These are phyloP conservation scores for Caiman crocodilus DNA, from an alignment of 2,797 vertebrate genomes.

Conservation along the genomic window DNA sequence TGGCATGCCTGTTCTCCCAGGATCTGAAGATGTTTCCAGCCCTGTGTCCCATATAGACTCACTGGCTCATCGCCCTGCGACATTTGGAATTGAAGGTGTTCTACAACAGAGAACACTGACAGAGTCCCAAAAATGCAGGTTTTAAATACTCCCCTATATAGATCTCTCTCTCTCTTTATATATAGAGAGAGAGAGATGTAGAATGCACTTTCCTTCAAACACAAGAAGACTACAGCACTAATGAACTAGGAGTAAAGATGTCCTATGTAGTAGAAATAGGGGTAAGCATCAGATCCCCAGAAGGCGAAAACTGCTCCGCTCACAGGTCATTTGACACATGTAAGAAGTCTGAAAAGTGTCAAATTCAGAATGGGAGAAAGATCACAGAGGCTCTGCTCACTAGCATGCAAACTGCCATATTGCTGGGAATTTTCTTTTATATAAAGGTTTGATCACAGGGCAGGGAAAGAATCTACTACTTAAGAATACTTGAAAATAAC, in stretches of 20 bases:
- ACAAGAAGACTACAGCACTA: background rate
- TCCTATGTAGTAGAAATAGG: background rate
- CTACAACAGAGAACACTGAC: background rate
- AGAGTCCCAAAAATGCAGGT: too few species aligned
- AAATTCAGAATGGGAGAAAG: background rate
- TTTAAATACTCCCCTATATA: too few species aligned
- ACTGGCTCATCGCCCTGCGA: background rate
- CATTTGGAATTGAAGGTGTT: background rate
- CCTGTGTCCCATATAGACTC: background rate
- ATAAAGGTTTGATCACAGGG: background rate
- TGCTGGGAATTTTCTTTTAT: slow-evolving; percentile 14
- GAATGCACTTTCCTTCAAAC: background rate
- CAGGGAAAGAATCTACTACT: background rate
- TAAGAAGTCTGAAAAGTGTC: background rate
- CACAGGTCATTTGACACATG: background rate
- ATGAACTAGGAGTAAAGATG: background rate
- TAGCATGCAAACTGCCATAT: background rate
- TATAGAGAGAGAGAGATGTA: too few species aligned
- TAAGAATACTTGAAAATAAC: slow-evolving; percentile 16
- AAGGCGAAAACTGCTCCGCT: background rate
- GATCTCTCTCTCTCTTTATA: background rate
- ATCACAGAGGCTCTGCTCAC: background rate
- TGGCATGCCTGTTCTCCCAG: rapidly evolving
- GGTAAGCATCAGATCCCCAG: background rate
- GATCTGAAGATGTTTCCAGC: slow-evolving; percentile 8